Evolutionary conservation across 2,113 vertebrate genomes (phyloP).

Genomic region (Tupaia tana): DNA sequence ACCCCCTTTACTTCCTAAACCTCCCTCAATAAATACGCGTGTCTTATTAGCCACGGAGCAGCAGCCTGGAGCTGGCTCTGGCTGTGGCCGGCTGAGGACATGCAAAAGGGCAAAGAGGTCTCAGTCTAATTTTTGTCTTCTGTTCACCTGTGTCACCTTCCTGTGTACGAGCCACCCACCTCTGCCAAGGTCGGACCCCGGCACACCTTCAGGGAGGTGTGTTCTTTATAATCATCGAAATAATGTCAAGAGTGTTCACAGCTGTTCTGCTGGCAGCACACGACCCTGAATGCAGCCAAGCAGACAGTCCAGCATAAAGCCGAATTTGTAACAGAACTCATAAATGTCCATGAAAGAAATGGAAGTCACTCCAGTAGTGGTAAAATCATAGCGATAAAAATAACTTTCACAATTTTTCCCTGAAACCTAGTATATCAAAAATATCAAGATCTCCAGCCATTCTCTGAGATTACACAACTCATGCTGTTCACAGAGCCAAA

Average conservation of each 20-base stretch:
- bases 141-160: too few relatives aligned
- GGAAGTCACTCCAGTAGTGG: neutral
- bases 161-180: too few relatives aligned
- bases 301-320: neutral
- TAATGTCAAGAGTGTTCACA: slow-evolving; percentile 15
- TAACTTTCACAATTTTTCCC: neutral
- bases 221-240: neutral
- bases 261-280: neutral
- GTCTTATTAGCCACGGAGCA: too few relatives aligned
- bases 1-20: too few relatives aligned
- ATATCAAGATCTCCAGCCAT: neutral
- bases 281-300: neutral
- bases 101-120: too few relatives aligned
- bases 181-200: too few relatives aligned
- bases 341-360: neutral
- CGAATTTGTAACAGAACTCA: neutral
- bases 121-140: too few relatives aligned
- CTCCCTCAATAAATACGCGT: too few relatives aligned
- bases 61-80: too few relatives aligned
- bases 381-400: neutral
- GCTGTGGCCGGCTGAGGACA: too few relatives aligned
- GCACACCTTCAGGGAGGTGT: neutral
- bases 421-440: neutral
- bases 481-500: neutral
- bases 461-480: neutral